Percentiles rank a stretch among this genome's conserved stretches.
Conservation (phyloP, 2,888 invertebrate species). For the Vanessa cardui region DNA sequence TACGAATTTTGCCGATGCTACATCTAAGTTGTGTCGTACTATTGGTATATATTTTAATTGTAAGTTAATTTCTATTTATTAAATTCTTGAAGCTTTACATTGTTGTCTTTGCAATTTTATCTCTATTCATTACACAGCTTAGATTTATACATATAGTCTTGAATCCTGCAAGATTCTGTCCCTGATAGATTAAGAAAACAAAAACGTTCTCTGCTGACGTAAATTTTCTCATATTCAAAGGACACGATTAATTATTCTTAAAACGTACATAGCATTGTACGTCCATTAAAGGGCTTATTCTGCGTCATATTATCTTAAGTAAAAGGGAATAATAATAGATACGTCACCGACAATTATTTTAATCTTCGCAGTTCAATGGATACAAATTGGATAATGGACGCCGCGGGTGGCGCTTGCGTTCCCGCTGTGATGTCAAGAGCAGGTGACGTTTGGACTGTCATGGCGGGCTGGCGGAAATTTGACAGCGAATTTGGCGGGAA, state of each 20-base stretch:
- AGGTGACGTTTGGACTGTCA: constrained; percentile 57
- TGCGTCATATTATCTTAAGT: constrained; percentile 11
- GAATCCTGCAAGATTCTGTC: too few relatives aligned
- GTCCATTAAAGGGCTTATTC: neutral
- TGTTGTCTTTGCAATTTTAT: too few relatives aligned
- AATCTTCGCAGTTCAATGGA: constrained; percentile 43
- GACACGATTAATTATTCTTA: neutral
- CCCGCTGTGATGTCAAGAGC: constrained; percentile 54
- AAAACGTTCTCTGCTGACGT: too few relatives aligned
- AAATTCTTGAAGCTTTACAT: too few relatives aligned
- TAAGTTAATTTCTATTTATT: too few relatives aligned
- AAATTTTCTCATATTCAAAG: neutral
- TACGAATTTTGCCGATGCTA: too few relatives aligned
- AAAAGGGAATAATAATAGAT: constrained; percentile 20
- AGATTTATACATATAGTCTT: too few relatives aligned
- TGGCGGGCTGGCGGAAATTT: constrained; percentile 40
- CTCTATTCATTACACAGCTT: too few relatives aligned
- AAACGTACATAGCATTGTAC: neutral
- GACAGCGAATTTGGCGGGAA: constrained; percentile 40
- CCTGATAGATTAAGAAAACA: too few relatives aligned
- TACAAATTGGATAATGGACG: constrained; percentile 66
- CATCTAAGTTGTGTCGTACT: too few relatives aligned
- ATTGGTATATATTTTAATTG: too few relatives aligned
- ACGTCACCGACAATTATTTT: constrained; percentile 44
- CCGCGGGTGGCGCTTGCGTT: constrained; percentile 51